Percentiles rank a stretch among this genome's conserved stretches.
phyloP scores from a whole-genome alignment of 1,140 invertebrate genomes.

The Zaprionus gabonicus region DNA sequence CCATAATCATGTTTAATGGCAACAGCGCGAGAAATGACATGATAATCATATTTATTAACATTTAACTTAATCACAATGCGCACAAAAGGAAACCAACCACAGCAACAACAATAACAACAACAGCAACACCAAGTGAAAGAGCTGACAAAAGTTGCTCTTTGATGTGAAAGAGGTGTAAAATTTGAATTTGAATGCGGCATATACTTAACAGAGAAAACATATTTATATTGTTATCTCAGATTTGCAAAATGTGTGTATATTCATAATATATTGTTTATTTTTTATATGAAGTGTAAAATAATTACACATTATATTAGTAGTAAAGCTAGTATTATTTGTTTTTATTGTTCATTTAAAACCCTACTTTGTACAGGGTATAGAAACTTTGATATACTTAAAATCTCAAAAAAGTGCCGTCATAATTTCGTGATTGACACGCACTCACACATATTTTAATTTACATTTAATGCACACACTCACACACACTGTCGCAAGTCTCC shows the following conservation, averaged over 20 bases:
- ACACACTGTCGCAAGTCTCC: not conserved
- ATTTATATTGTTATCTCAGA: not conserved
- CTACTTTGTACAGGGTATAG: slow-evolving; percentile 4
- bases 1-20: slow-evolving; percentile 77
- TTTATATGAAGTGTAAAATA: not conserved
- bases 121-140: not conserved
- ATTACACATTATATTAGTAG: not conserved
- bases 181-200: not conserved
- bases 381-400: too few species aligned
- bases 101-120: slow-evolving; percentile 13
- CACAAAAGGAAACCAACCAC: slow-evolving; percentile 5
- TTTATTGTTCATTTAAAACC: too few species aligned
- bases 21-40: slow-evolving; percentile 45
- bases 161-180: not conserved
- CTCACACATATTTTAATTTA: slow-evolving; percentile 54
- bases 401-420: not conserved
- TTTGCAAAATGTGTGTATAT: not conserved
- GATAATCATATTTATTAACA: slow-evolving; percentile 76
- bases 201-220: not conserved
- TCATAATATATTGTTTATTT: not conserved
- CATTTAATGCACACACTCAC: slow-evolving; percentile 29
- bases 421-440: not conserved
- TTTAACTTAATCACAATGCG: slow-evolving; percentile 69
- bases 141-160: slow-evolving; percentile 16
- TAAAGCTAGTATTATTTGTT: too few species aligned